Evolutionary conservation across 2,797 vertebrate genomes (phyloP).

Genomic region (Threskiornis aethiopicus): DNA sequence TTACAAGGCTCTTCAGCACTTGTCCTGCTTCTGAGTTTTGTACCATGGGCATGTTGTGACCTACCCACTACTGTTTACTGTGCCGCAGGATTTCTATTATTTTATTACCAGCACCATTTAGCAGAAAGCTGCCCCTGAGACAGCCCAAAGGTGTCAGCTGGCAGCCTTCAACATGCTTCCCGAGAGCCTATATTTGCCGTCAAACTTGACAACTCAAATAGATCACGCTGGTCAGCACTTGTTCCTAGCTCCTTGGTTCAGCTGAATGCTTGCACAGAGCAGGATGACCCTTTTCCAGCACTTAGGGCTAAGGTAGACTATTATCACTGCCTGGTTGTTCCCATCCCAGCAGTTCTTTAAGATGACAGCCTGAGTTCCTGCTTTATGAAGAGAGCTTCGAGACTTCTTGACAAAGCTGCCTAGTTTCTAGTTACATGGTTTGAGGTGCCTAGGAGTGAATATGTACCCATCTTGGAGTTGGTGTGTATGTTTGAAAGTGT

Average conservation of each 20-base stretch:
- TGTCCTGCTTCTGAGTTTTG: background rate
- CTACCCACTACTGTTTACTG: background rate
- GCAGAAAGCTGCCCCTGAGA: background rate
- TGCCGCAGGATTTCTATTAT: background rate
- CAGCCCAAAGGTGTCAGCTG: background rate
- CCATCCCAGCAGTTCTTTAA: background rate
- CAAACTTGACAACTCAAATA: background rate
- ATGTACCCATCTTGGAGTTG: background rate
- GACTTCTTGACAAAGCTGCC: background rate
- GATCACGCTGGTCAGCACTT: background rate
- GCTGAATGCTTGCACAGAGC: background rate
- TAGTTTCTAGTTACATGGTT: background rate
- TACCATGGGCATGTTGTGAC: background rate
- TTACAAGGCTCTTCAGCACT: background rate
- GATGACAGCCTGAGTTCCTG: background rate
- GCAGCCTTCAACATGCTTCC: background rate
- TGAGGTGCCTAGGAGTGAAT: background rate
- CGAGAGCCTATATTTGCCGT: background rate
- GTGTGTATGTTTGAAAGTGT: background rate
- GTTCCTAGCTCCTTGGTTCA: background rate
- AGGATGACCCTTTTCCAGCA: background rate
- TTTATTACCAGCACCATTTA: background rate
- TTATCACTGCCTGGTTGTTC: background rate
- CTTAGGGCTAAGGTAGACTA: rapidly evolving
- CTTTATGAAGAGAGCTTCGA: background rate